These are phyloP conservation scores for Trogon surrucura DNA, from an alignment of 2,113 vertebrate species.

Conservation along the genomic window DNA sequence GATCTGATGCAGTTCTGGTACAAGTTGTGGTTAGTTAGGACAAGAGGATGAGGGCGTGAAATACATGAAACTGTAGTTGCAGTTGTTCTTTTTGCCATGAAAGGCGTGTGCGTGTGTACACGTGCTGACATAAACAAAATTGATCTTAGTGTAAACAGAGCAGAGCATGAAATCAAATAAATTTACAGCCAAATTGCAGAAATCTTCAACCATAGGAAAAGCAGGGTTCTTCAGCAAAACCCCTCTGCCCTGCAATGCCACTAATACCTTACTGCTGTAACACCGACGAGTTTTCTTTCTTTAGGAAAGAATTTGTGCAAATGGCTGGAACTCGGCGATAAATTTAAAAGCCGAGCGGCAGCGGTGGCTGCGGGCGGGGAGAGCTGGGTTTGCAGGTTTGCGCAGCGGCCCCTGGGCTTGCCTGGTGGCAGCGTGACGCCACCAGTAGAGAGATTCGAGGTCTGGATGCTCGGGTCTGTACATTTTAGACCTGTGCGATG, in stretches of 20 bases:
- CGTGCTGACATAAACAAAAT: neutral
- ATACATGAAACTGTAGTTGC: neutral
- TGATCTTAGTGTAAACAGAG: neutral
- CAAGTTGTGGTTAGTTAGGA: neutral
- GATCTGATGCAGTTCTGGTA: neutral
- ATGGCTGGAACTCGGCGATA: neutral
- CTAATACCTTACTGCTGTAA: too few species aligned
- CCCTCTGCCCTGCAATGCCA: neutral
- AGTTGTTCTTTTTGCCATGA: neutral
- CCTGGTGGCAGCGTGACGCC: accelerated
- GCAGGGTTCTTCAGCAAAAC: neutral
- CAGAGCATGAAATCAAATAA: neutral
- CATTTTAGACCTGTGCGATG: neutral
- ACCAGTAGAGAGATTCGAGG: neutral
- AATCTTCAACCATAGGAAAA: neutral
- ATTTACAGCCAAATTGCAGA: neutral
- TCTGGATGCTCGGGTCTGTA: neutral
- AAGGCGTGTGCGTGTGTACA: neutral
- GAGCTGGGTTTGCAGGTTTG: neutral
- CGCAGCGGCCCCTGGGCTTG: neutral
- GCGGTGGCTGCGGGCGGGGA: neutral
- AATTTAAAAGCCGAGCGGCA: neutral
- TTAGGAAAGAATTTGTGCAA: neutral
- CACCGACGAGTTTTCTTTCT: neutral
- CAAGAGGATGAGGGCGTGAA: neutral